Conservation (phyloP, 1,140 invertebrate genomes). For the Halyomorpha halys region DNA sequence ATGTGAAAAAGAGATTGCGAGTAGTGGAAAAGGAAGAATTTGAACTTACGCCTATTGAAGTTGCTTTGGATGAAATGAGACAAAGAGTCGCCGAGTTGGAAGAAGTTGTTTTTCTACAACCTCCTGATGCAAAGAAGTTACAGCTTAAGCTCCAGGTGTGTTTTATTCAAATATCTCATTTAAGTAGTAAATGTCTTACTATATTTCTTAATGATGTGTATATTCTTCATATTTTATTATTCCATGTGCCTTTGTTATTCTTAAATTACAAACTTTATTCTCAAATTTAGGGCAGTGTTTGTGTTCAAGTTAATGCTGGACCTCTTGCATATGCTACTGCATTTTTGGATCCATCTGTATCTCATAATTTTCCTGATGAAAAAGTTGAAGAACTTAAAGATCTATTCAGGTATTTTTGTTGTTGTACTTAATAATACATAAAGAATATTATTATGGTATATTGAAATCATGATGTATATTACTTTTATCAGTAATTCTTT, state of each 20-base stretch:
- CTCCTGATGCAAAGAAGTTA: slow-evolving; percentile 77
- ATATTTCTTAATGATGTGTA: not conserved
- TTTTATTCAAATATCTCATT: not conserved
- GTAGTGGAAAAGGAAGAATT: slow-evolving; percentile 60
- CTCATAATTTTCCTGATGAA: slow-evolving; percentile 59
- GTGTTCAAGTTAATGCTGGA: slow-evolving; percentile 90
- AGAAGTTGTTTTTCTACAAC: slow-evolving; percentile 67
- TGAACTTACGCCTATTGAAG: slow-evolving; percentile 83
- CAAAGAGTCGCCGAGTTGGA: slow-evolving; percentile 68
- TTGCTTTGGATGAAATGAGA: slow-evolving; percentile 88
- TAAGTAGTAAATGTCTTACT: no score
- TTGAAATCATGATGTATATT: no score
- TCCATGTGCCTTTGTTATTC: not conserved
- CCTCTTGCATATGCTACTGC: slow-evolving; percentile 84
- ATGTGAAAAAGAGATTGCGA: slow-evolving; percentile 77
- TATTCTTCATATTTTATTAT: not conserved
- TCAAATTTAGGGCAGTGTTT: slow-evolving; percentile 48
- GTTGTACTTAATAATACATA: not conserved
- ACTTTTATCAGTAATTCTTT: no score
- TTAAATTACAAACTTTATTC: not conserved
- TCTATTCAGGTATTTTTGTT: slow-evolving; percentile 63
- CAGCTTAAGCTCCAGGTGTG: slow-evolving; percentile 75
- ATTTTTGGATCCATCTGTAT: slow-evolving; percentile 64
- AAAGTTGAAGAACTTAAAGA: slow-evolving; percentile 75
- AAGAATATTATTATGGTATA: no score